Evolutionary conservation across 2,888 invertebrate species (phyloP).

Genomic region (Gari tellinella): DNA sequence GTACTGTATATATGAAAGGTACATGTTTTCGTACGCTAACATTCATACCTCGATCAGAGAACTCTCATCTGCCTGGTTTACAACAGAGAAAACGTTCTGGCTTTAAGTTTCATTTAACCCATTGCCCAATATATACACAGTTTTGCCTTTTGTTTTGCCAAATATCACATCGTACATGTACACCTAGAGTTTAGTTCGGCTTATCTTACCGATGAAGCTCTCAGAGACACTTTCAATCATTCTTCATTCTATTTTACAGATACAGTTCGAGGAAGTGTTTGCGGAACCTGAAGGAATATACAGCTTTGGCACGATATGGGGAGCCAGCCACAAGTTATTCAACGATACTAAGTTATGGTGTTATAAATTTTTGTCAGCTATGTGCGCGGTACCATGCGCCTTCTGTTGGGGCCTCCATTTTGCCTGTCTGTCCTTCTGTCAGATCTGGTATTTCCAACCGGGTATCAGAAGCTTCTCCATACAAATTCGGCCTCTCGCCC

Average conservation of each 20-base stretch:
- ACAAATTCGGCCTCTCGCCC: slow-evolving; percentile 46
- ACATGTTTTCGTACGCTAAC: too few species aligned
- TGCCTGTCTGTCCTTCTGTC: slow-evolving; percentile 87
- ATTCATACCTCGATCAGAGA: too few species aligned
- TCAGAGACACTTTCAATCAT: neutral
- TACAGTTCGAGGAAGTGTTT: slow-evolving; percentile 81
- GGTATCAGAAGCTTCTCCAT: slow-evolving; percentile 49
- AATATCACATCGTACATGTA: too few species aligned
- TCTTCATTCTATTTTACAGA: slow-evolving; percentile 84
- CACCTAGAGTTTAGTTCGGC: too few species aligned
- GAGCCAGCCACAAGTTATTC: slow-evolving; percentile 85
- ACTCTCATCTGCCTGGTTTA: too few species aligned
- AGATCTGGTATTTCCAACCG: slow-evolving; percentile 67
- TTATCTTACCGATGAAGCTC: too few species aligned
- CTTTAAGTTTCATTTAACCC: too few species aligned
- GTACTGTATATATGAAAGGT: too few species aligned
- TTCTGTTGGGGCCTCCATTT: slow-evolving; percentile 86
- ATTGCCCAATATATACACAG: too few species aligned
- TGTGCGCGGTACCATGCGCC: slow-evolving; percentile 89
- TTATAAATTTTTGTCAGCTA: slow-evolving; percentile 88
- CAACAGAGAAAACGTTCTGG: too few species aligned
- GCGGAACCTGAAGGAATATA: slow-evolving; percentile 74
- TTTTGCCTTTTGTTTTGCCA: too few species aligned
- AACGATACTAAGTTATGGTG: slow-evolving; percentile 87
- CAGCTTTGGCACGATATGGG: slow-evolving; percentile 89